phyloP scores from a whole-genome alignment of 2,113 vertebrate genomes.

The Carettochelys insculpta region DNA sequence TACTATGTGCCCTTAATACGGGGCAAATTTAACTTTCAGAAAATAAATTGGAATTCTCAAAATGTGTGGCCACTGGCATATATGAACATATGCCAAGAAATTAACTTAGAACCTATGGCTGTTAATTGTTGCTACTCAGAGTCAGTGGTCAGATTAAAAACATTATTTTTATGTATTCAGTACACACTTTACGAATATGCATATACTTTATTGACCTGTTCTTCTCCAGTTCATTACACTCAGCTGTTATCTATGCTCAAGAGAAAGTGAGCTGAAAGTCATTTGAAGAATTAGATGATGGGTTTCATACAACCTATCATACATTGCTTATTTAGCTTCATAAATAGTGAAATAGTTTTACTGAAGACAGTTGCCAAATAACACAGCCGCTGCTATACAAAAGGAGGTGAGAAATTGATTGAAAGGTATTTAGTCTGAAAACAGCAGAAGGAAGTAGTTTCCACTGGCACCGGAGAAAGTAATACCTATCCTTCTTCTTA shows the following conservation, averaged over 20 bases:
- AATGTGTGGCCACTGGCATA: neutral
- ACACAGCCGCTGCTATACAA: neutral
- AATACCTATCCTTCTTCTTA: neutral
- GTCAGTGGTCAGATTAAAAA: neutral
- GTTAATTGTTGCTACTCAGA: neutral
- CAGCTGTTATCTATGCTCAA: constrained; percentile 36
- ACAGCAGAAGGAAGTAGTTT: neutral
- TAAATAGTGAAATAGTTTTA: constrained; percentile 18
- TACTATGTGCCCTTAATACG: no score
- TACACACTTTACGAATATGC: neutral
- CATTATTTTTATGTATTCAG: neutral
- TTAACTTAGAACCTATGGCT: neutral
- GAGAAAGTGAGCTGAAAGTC: constrained; percentile 18
- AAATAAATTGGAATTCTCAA: neutral
- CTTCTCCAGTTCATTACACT: constrained; percentile 38
- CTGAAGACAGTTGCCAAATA: constrained; percentile 42
- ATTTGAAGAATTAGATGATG: constrained; percentile 31
- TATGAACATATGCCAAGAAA: neutral
- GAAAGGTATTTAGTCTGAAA: neutral
- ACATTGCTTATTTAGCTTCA: constrained; percentile 48
- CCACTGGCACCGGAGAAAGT: neutral
- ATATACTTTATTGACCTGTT: constrained; percentile 27
- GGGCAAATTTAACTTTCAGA: neutral
- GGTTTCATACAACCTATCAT: constrained; percentile 42
- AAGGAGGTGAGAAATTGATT: neutral